Percentiles rank a stretch among this genome's conserved stretches.
Conservation (phyloP, 2,113 vertebrate species). For the Ceyx margarethae region DNA sequence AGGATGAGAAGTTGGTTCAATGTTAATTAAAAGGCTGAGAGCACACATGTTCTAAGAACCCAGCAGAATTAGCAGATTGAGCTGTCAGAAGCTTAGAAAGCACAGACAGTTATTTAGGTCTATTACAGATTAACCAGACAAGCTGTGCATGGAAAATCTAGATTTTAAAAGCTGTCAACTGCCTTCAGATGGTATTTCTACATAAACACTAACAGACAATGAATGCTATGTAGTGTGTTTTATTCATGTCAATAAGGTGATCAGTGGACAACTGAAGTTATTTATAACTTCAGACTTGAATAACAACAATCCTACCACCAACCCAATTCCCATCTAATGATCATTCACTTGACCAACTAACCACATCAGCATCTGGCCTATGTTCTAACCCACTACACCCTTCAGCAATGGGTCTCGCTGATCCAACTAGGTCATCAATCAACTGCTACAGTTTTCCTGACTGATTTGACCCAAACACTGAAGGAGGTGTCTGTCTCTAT, state of each 20-base stretch:
- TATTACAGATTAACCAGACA: neutral
- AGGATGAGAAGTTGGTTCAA: neutral
- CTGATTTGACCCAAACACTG: neutral
- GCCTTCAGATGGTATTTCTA: neutral
- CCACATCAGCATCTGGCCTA: neutral
- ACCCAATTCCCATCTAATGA: rapidly evolving
- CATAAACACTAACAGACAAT: neutral
- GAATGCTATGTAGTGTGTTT: neutral
- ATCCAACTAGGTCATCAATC: neutral
- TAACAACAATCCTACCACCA: neutral
- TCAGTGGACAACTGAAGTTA: neutral
- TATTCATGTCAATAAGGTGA: neutral
- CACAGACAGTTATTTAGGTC: neutral
- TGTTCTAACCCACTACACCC: neutral
- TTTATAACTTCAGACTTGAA: neutral
- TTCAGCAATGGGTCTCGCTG: neutral
- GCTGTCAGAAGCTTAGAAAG: neutral
- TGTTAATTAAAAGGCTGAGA: neutral
- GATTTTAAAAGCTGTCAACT: neutral
- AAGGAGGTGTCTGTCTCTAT: neutral
- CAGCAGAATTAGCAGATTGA: neutral
- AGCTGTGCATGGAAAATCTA: neutral
- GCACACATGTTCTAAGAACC: neutral
- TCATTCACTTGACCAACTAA: neutral
- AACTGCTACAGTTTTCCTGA: neutral